Evolutionary conservation across 2,888 invertebrate genomes (phyloP), one percentile per base, ranked within the genome.

Genomic region (Epinotia brunnichana): DNA sequence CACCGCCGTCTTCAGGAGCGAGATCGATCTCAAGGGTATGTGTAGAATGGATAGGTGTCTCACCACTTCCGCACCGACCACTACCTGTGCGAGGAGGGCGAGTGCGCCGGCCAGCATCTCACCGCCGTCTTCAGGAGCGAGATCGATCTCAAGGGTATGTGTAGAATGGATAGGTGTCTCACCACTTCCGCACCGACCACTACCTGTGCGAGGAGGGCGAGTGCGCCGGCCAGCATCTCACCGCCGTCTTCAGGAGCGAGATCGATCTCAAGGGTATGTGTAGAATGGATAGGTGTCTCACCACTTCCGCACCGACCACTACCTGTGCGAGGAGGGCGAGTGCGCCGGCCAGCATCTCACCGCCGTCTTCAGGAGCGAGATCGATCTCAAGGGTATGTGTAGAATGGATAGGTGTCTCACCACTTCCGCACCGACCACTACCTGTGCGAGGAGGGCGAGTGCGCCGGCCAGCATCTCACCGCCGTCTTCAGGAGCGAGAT

Each of bases 151-250:
- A 98, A 97, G 94, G 96, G 96, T 96, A 82, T 10, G 2, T 59
- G 24, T 24, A 4, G 11, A 17, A 53, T 53, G 19, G 19, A 53
- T 24, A 24, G 21, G 21, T 99, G n/a, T 94, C 96, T 13, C 95
- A 96, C 5, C 99, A 99, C 91, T 99, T 98, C 87, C 93, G 95
- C 4, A 94, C 95, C 0, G 96, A 97, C 76, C 99, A 99, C 87
- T 98, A 94, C 83, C 92, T 99, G 13, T 99, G 99, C 84, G 98
- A 99, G 84, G 98, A 99, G 83, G 99, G 97, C 0, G 95, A 96
- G 62, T 99, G 99, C 83, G 94, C 94, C 4, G 95, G 95, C 2
- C 96, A 97, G 82, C 96, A 97, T 83, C 96, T 99, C 82, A 97
- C 98, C 0, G 96, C 97, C 70, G 99, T 97, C 0, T 99, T 98